Conservation (phyloP, 2,888 invertebrate species). For the Pristionchus fissidentatus region DNA sequence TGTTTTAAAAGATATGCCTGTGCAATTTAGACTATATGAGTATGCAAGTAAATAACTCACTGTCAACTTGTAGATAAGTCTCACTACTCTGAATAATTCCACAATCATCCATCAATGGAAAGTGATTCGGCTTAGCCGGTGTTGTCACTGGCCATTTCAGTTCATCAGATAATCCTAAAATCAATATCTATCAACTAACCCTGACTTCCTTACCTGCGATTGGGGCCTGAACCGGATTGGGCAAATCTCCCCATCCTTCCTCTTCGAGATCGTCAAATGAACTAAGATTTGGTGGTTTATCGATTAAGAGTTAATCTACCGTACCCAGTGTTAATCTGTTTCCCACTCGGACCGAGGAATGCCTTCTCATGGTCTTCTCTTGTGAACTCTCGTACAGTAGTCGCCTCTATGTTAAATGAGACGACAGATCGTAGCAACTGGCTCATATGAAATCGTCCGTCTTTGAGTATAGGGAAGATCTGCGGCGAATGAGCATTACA, state of each 20-base stretch:
- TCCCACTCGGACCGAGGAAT: slow-evolving; percentile 15
- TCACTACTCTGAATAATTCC: no score
- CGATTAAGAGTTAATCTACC: neutral
- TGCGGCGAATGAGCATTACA: neutral
- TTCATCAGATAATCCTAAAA: neutral
- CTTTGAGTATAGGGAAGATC: neutral
- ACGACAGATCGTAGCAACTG: no score
- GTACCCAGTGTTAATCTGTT: neutral
- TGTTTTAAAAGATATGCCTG: no score
- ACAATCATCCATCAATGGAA: neutral
- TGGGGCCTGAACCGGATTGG: no score
- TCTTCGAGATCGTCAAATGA: neutral
- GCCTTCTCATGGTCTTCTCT: neutral
- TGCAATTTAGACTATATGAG: no score
- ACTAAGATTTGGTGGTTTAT: neutral
- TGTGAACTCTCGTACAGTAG: neutral
- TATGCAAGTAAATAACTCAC: no score
- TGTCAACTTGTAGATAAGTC: no score
- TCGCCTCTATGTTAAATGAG: neutral
- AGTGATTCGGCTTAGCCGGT: neutral
- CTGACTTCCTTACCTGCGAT: no score
- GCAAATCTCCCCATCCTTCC: neutral
- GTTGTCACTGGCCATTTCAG: neutral
- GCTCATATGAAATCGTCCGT: neutral
- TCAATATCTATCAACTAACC: neutral